Base-by-base conservation (phyloP, 2,888 invertebrate species). In the Synergus itoensis region DNA sequence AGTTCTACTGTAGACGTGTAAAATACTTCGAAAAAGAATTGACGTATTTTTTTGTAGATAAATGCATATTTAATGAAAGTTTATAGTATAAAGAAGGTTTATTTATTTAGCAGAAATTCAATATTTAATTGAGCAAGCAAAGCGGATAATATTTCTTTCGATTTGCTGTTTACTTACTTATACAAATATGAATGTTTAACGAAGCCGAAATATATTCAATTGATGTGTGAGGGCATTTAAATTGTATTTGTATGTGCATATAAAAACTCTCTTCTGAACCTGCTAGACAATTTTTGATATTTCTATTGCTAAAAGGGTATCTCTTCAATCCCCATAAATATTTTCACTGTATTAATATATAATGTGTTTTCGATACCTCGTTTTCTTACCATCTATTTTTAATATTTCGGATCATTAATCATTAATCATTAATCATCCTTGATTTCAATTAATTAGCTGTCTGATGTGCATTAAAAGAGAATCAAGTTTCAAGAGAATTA, bases 171-270 rank as follows among this genome's bases (percentile, higher is more conserved):
- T 45, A 67, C 21, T 21, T 67, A 45, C 45, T 67, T 67, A 43
- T 67, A 67, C 67, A 28, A 4, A 67, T 45, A 67, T 67, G 67
- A 67, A 45, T 67, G 67, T 45, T 69, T 36, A 69, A 48, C 48
- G 69, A 48, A 48, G 28, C 28, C 28, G 8, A 48, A 48, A 28
- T 69, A 18, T 48, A 69, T 69, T 28, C 8, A 28, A 48, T 69
- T 28, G 69, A 69, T 69, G 48, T 36, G 28, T 69, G 16, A 48
- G 16, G 9, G 28, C 16, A 48, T 48, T 28, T 21, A 69, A 69
- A 28, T 28, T 69, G 16, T 69, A 43, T 67, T 40, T 45, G 18
- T 43, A 43, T 67, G 18, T 67, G 11, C 43, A 67, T 21, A 21
- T 48, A 16, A 48, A 69, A 69, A 28, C 45, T 11, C 45, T 18